Conservation (phyloP, 2,888 invertebrate genomes). For the Xestia xanthographa region DNA sequence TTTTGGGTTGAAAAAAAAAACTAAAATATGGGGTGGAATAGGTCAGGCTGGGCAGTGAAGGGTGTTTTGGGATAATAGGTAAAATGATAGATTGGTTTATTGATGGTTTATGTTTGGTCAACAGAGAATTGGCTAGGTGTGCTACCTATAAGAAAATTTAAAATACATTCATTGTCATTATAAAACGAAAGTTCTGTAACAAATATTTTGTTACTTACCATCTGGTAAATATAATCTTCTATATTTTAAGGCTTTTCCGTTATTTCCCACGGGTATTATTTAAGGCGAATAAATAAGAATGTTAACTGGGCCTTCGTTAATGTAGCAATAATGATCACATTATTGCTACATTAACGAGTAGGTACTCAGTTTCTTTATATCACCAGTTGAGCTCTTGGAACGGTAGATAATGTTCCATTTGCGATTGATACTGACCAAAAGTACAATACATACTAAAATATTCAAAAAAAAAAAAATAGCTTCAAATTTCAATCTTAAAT, state of each 20-base stretch:
- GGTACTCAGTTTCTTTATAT: neutral
- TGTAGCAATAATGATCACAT: neutral
- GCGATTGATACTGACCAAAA: neutral
- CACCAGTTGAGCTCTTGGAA: neutral
- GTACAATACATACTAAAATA: neutral
- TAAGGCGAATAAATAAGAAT: neutral
- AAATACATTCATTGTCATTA: neutral
- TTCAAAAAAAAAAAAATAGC: neutral
- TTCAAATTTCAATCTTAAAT: neutral
- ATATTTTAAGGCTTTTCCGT: neutral
- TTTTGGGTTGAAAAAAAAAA: conserved; percentile 59
- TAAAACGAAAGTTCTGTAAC: neutral
- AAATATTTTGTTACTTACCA: neutral
- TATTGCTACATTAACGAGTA: no score
- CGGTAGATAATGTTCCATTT: neutral
- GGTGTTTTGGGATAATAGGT: conserved; percentile 26
- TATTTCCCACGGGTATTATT: conserved; percentile 17
- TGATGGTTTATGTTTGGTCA: neutral
- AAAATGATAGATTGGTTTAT: conserved; percentile 29
- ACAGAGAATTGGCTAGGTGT: neutral
- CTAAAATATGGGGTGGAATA: conserved; percentile 49
- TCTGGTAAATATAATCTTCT: neutral
- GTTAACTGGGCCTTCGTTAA: no score
- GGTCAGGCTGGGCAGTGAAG: conserved; percentile 38
- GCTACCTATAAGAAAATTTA: neutral